Evolutionary conservation across 2,888 invertebrate species (phyloP), one percentile per base, ranked within the genome.

Genomic region (Incurvaria masculella): DNA sequence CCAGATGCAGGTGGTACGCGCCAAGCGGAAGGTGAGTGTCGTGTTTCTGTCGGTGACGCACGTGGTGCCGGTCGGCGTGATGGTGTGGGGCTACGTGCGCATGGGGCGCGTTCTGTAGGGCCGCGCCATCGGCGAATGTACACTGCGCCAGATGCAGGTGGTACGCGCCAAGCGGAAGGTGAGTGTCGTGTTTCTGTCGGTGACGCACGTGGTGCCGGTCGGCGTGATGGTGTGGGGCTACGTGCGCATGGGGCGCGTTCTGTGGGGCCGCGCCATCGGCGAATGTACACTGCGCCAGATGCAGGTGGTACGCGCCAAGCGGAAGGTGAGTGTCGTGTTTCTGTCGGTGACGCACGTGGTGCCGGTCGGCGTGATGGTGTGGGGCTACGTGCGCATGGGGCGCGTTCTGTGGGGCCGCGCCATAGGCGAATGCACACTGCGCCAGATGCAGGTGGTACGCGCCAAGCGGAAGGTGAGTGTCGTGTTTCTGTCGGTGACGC

Each of bases 31-130:
- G 85, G 91, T 91, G 61, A 66, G 68, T n/a, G n/a, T n/a, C n/a
- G 79, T 90, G 44, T 86, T 94, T 64, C 78, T 94, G 61, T 72
- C 88, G 5, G 80, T 93, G 53, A 94, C 92, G 2, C 95, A 95
- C 66, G 81, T 91, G 44, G 76, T 89, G 49, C 94, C 94, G 1
- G 89, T 94, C 84, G 74, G 86, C 1, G 84, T 89, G 18, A 90
- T 94, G 87, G 83, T 88, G 11, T 81, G 87, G 59, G 91, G 92
- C 49, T 94, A 94, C 62, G 82, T 85, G 0, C 72, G 83, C 10
- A 93, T 94, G 86, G 91, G 91, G n/a, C 80, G 85, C 14, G 89
- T 90, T 20, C 74, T 93, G 2, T 88, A 91, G 84, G 91, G 91
- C 1, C 81, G 87, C 41, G 87, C 90, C 2, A 94, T 94, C 46